Conservation (phyloP, 2,888 invertebrate species). For the Campoplex capitator region DNA sequence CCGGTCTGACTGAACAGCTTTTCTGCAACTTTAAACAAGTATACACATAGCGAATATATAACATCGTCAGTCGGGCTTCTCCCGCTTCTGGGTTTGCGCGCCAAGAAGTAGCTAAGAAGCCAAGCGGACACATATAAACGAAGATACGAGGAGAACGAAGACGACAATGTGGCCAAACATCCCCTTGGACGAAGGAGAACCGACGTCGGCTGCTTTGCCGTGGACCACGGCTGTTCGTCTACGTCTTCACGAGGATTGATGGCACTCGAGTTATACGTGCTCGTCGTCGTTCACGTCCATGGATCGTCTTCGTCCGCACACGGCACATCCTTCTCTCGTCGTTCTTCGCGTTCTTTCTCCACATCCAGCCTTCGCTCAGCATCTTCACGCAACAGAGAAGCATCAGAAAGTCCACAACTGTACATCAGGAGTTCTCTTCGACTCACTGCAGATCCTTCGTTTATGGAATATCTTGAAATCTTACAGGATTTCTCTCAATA, state of each 20-base stretch:
- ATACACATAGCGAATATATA: conserved; percentile 32
- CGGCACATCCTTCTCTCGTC: conserved; percentile 59
- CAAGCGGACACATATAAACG: conserved; percentile 36
- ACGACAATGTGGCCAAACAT: conserved; percentile 68
- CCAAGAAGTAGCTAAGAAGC: conserved; percentile 56
- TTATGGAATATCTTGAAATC: conserved; percentile 84
- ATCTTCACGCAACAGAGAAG: conserved; percentile 48
- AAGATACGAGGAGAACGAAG: conserved; percentile 61
- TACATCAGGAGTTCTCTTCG: conserved; percentile 49
- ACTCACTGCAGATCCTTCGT: conserved; percentile 77
- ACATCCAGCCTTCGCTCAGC: conserved; percentile 67
- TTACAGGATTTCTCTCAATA: conserved; percentile 68
- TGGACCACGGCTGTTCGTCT: conserved; percentile 82
- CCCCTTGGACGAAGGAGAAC: conserved; percentile 65
- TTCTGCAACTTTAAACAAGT: conserved; percentile 69
- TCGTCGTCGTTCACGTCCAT: conserved; percentile 68
- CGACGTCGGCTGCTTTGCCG: conserved; percentile 82
- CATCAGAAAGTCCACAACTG: conserved; percentile 47
- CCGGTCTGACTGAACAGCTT: conserved; percentile 70
- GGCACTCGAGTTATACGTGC: conserved; percentile 76
- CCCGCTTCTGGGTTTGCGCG: conserved; percentile 45
- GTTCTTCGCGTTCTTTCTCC: conserved; percentile 57
- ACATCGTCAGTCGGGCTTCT: conserved; percentile 71
- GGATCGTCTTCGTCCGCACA: conserved; percentile 61
- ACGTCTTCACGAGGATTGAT: conserved; percentile 82